Conservation (phyloP, 2,113 vertebrate species). For the Rhinoderma darwinii region DNA sequence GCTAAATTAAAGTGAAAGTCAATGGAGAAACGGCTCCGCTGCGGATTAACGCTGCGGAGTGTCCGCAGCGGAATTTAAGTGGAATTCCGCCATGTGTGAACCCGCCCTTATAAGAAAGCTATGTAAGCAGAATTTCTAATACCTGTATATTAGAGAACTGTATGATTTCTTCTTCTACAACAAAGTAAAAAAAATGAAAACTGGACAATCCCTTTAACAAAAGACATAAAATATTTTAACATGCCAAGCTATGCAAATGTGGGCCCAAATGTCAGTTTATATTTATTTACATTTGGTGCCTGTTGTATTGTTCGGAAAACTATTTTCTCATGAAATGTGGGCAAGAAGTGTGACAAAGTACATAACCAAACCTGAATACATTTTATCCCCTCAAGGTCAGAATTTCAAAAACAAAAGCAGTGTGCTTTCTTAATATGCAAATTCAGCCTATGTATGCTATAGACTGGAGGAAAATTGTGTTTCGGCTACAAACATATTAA, state of each 20-base stretch:
- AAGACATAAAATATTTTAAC: neutral
- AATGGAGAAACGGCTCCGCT: no score
- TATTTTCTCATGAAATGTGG: conserved; percentile 41
- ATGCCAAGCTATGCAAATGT: neutral
- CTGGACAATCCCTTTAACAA: no score
- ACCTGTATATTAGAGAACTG: no score
- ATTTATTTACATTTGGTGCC: neutral
- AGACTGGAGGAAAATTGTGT: conserved; percentile 47
- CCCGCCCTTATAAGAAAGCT: no score
- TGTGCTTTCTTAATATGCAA: conserved; percentile 49
- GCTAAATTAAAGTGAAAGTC: no score
- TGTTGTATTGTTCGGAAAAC: neutral
- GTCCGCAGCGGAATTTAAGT: no score
- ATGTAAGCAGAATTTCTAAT: no score
- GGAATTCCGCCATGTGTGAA: no score
- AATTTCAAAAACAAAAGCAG: conserved; percentile 38
- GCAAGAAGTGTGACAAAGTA: conserved; percentile 45
- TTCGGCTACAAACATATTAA: conserved; percentile 45
- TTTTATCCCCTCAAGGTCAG: conserved; percentile 50
- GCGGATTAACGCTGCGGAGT: no score
- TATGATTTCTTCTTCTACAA: no score
- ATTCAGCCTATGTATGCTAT: conserved; percentile 24
- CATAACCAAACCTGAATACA: conserved; percentile 41
- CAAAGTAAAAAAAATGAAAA: no score
- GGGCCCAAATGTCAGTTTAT: neutral